phyloP scores from a whole-genome alignment of 1,140 invertebrate species.

The Halesus radiatus region DNA sequence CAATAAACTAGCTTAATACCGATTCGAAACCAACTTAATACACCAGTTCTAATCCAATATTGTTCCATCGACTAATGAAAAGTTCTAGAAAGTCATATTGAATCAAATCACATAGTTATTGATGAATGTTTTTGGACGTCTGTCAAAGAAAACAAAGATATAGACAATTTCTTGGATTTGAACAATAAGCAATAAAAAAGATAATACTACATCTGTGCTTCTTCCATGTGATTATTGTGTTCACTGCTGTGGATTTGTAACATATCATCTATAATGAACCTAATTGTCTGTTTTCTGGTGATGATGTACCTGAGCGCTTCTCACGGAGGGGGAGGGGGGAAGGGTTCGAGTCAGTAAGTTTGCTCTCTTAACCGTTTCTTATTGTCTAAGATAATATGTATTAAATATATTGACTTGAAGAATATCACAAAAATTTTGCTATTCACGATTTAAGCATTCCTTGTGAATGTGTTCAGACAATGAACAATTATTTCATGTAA shows the following conservation, averaged over 20 bases:
- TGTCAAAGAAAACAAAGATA: too few relatives aligned
- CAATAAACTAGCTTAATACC: too few relatives aligned
- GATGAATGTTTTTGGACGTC: too few relatives aligned
- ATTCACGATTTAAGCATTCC: too few relatives aligned
- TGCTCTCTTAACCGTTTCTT: neutral
- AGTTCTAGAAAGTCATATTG: neutral
- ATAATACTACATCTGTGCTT: neutral
- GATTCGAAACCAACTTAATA: neutral
- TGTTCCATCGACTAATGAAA: neutral
- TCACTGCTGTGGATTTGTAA: neutral
- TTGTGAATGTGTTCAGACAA: too few relatives aligned
- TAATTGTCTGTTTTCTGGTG: slow-evolving; percentile 40
- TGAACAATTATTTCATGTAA: too few relatives aligned
- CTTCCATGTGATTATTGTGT: slow-evolving; percentile 29
- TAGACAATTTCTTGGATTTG: neutral
- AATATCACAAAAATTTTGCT: too few relatives aligned
- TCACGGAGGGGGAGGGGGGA: slow-evolving; percentile 41
- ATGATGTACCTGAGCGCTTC: slow-evolving; percentile 11
- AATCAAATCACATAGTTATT: neutral
- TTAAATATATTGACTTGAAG: too few relatives aligned
- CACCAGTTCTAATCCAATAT: neutral
- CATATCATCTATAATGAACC: slow-evolving; percentile 24
- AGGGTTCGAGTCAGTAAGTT: slow-evolving; percentile 50
- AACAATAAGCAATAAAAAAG: slow-evolving; percentile 7
- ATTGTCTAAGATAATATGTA: too few relatives aligned